Conservation (phyloP, 2,888 invertebrate genomes). For the Nipponacmea schrenckii region DNA sequence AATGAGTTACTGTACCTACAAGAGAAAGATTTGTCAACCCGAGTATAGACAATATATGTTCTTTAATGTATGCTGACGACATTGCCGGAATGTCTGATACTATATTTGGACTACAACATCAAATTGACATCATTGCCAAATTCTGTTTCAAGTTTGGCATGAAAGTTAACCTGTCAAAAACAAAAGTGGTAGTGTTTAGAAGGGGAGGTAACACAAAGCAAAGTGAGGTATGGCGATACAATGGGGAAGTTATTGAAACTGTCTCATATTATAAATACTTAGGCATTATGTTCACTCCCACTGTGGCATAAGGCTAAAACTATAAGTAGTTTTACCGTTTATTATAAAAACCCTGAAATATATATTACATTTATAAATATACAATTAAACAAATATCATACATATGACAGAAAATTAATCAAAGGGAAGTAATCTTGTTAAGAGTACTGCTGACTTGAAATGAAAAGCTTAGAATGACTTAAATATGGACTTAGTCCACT, state of each 20-base stretch:
- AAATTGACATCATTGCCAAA: neutral
- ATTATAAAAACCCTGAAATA: no score
- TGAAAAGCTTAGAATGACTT: no score
- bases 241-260: neutral
- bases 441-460: no score
- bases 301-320: no score
- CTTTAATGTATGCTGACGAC: neutral
- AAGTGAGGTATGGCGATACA: slow-evolving; percentile 21
- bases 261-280: neutral
- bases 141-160: neutral
- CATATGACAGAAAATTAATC: no score
- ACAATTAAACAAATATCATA: no score
- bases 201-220: neutral
- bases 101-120: neutral
- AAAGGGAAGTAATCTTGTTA: no score
- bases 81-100: neutral
- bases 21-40: neutral
- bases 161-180: neutral
- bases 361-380: no score
- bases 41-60: neutral
- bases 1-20: neutral
- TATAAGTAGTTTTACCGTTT: no score
- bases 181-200: neutral
- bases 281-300: neutral
- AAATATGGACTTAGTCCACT: no score